Conservation (phyloP, 2,888 invertebrate species). For the Clepsis dumicolana region DNA sequence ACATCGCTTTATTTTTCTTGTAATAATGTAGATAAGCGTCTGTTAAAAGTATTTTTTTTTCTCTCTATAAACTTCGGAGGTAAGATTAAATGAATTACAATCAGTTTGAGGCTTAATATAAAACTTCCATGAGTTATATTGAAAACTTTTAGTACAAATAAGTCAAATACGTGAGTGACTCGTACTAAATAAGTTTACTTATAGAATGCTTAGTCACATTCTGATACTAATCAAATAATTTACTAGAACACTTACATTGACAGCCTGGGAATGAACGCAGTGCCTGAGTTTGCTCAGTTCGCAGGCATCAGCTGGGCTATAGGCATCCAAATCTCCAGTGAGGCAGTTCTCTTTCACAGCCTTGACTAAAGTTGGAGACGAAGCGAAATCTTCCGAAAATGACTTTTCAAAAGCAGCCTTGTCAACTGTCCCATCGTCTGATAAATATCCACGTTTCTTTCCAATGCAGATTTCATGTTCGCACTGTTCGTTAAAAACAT, state of each 20-base stretch:
- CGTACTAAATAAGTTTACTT: too few species aligned
- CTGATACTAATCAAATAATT: too few species aligned
- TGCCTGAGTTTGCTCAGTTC: slow-evolving; percentile 21
- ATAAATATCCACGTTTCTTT: slow-evolving; percentile 24
- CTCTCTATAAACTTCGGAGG: too few species aligned
- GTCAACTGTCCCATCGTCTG: slow-evolving; percentile 23
- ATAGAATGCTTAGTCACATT: too few species aligned
- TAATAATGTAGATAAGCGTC: too few species aligned
- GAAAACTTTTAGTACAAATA: too few species aligned
- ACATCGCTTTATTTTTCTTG: too few species aligned
- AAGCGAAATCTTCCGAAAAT: not conserved
- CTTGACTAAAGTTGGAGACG: not conserved
- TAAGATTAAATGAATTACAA: too few species aligned
- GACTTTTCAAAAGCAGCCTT: slow-evolving; percentile 5
- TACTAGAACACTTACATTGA: slow-evolving; percentile 15
- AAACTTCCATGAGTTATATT: too few species aligned
- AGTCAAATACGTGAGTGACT: too few species aligned
- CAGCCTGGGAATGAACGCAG: not conserved
- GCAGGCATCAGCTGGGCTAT: slow-evolving; percentile 31
- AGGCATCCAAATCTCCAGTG: slow-evolving; percentile 4
- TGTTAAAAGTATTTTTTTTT: too few species aligned
- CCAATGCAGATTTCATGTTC: slow-evolving; percentile 31
- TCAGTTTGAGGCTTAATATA: too few species aligned
- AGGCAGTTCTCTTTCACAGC: slow-evolving; percentile 28
- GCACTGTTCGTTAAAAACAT: slow-evolving; percentile 21